Conservation (phyloP, 2,797 vertebrate genomes). For the Oreochromis mossambicus region DNA sequence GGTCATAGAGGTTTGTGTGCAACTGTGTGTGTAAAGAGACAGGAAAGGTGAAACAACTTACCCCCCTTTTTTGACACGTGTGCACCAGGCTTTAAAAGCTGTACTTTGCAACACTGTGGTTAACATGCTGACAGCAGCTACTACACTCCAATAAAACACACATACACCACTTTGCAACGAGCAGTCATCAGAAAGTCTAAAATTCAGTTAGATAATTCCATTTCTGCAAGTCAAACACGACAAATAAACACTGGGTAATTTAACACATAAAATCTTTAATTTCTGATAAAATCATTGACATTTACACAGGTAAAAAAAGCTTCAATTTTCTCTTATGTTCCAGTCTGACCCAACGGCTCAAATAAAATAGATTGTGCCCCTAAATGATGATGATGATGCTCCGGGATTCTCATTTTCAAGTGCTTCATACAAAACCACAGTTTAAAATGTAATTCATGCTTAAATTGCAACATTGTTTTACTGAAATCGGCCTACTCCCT, state of each 20-base stretch:
- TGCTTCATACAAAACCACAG: background rate
- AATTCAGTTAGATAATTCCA: conserved; percentile 1
- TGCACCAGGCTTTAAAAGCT: conserved; percentile 11
- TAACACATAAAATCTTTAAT: conserved; percentile 69
- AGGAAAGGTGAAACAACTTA: conserved; percentile 27
- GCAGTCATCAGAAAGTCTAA: background rate
- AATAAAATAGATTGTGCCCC: background rate
- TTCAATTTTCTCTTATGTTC: background rate
- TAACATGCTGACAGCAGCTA: conserved; percentile 24
- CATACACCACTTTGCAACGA: background rate
- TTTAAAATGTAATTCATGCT: background rate
- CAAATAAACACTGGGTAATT: conserved; percentile 14
- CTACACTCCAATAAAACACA: conserved; percentile 10
- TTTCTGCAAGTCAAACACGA: background rate
- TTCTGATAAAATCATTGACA: conserved; percentile 36
- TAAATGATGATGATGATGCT: background rate
- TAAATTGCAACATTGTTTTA: too few relatives aligned
- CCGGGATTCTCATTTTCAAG: background rate
- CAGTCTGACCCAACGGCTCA: background rate
- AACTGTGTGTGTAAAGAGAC: conserved; percentile 10
- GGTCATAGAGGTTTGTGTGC: conserved; percentile 9
- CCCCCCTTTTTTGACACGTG: conserved; percentile 18
- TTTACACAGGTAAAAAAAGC: conserved; percentile 14
- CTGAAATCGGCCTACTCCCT: background rate
- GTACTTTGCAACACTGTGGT: conserved; percentile 30